Evolutionary conservation across 2,888 invertebrate species (phyloP).

Genomic region (Merodon equestris): DNA sequence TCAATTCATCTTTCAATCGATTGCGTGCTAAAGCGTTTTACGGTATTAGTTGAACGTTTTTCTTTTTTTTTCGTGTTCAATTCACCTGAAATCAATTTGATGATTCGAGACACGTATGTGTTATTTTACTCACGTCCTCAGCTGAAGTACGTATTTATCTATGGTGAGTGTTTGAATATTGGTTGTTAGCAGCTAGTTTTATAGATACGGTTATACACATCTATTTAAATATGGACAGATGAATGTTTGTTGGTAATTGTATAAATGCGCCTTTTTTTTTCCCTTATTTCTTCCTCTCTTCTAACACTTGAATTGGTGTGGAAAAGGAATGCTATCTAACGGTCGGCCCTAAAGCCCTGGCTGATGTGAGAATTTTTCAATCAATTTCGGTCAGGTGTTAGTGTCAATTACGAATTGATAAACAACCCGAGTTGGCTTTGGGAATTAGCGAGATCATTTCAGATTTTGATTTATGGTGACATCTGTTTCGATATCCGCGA

Average conservation of each 20-base stretch:
- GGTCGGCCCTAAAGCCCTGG: too few relatives aligned
- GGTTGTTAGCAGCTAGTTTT: slow-evolving; percentile 50
- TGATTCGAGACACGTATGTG: slow-evolving; percentile 59
- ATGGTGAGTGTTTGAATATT: slow-evolving; percentile 59
- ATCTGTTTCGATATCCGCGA: too few relatives aligned
- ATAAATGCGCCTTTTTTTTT: slow-evolving; percentile 50
- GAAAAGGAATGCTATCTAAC: too few relatives aligned
- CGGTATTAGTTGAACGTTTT: slow-evolving; percentile 49
- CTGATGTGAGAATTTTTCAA: too few relatives aligned
- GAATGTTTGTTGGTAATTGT: slow-evolving; percentile 58
- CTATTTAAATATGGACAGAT: slow-evolving; percentile 64
- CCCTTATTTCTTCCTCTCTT: too few relatives aligned
- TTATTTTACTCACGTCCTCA: slow-evolving; percentile 66
- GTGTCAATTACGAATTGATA: too few relatives aligned
- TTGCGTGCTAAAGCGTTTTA: slow-evolving; percentile 68
- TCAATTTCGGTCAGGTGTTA: too few relatives aligned
- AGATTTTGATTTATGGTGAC: too few relatives aligned
- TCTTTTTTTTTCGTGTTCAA: slow-evolving; percentile 55
- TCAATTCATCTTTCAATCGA: slow-evolving; percentile 69
- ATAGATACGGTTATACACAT: too few relatives aligned
- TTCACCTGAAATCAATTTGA: slow-evolving; percentile 56
- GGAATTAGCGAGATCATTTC: too few relatives aligned
- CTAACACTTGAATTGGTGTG: neutral
- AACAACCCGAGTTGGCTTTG: too few relatives aligned
- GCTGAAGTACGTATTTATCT: slow-evolving; percentile 65